Conservation (phyloP, 2,797 vertebrate species). For the Cossypha caffra region DNA sequence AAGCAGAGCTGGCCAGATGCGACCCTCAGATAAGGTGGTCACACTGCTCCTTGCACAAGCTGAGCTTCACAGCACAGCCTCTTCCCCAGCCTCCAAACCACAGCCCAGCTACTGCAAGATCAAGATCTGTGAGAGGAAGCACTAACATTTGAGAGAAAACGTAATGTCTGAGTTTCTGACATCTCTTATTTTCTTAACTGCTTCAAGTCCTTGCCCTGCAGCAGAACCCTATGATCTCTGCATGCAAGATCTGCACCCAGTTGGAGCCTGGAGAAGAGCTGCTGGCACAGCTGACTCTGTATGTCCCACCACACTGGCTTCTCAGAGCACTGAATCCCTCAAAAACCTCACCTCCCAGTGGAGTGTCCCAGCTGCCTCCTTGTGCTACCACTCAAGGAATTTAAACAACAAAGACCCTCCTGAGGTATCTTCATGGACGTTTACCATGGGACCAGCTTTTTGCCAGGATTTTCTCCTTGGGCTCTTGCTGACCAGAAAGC, state of each 20-base stretch:
- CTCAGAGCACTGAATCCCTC: neutral
- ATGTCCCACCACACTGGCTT: no score
- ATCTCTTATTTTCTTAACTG: neutral
- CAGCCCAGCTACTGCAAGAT: neutral
- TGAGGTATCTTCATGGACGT: neutral
- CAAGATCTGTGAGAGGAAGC: neutral
- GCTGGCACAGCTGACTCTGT: neutral
- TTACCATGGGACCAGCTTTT: constrained; percentile 76
- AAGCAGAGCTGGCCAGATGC: neutral
- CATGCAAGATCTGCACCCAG: accelerated
- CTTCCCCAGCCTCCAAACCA: neutral
- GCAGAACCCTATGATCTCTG: neutral
- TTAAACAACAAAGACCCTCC: neutral
- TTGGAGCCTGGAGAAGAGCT: neutral
- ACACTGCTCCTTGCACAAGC: neutral
- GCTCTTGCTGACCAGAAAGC: constrained; percentile 80
- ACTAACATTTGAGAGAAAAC: neutral
- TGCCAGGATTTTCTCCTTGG: constrained; percentile 66
- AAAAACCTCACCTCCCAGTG: neutral
- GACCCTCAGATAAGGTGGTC: neutral
- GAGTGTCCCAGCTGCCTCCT: neutral
- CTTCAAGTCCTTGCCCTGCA: neutral
- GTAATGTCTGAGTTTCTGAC: neutral
- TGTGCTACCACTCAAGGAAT: neutral
- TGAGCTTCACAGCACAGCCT: neutral